Evolutionary conservation across 2,797 vertebrate genomes (phyloP).

Genomic region (Sebastes hubbsi): DNA sequence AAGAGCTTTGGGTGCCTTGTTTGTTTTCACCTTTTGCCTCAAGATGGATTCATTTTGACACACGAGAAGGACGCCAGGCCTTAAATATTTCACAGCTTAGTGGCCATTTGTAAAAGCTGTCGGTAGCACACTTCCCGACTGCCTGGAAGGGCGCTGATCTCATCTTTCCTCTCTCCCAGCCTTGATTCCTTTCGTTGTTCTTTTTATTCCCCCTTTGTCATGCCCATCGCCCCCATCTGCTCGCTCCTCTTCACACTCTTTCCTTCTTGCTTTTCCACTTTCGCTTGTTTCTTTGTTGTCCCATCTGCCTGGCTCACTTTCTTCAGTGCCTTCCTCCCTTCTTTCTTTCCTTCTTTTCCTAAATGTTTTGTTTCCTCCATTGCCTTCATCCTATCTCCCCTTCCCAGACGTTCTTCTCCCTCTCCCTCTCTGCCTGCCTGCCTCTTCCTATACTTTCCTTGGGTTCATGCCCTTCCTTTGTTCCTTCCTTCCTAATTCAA

Average conservation of each 20-base stretch:
- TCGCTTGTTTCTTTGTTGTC: neutral
- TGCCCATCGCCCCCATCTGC: neutral
- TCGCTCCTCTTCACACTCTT: neutral
- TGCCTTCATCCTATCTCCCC: neutral
- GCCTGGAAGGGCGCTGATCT: slow-evolving; percentile 18
- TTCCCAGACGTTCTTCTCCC: neutral
- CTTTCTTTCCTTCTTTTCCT: neutral
- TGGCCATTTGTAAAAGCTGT: slow-evolving; percentile 57
- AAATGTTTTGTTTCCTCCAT: neutral
- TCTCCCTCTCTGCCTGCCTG: neutral
- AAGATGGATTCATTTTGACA: slow-evolving; percentile 38
- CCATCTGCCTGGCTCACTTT: slow-evolving; percentile 10
- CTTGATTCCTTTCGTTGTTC: neutral
- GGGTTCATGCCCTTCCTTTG: neutral
- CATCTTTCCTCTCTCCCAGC: neutral
- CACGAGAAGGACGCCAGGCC: slow-evolving; percentile 51
- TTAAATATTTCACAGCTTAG: slow-evolving; percentile 67
- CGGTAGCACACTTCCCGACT: slow-evolving; percentile 27
- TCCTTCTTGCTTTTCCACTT: slow-evolving; percentile 1
- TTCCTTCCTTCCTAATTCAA: neutral
- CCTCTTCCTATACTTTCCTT: neutral
- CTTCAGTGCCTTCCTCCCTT: neutral
- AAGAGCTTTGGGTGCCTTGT: slow-evolving; percentile 30
- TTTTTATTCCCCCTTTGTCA: neutral
- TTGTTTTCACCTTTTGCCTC: slow-evolving; percentile 65